Base-by-base conservation (phyloP, 2,797 vertebrate genomes). In the Dromococcyx pavoninus region DNA sequence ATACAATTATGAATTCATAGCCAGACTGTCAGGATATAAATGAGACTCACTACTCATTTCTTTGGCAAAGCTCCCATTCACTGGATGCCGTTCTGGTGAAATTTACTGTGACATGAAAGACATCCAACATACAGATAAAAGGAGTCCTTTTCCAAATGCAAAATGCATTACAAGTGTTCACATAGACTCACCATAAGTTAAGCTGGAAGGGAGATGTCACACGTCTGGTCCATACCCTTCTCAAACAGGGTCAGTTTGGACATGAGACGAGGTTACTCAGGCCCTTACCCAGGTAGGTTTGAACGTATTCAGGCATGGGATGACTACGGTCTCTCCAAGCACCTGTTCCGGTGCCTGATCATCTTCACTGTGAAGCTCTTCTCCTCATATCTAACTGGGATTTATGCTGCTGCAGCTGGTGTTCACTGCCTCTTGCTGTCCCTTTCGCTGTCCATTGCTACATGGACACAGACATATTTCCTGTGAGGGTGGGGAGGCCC, bases 51-150 rank as follows among this genome's bases (percentile, higher is more conserved):
- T 61, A 83, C 48, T 91, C 77, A 60, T 82, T 85, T 89, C 41
- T 89, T 91, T 93, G 88, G 94, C 96, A 94, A 93, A 86, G 75
- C 54, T 95, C 93, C 87, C 93, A 84, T 78, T 88, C 43, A 89
- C 91, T 81, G 62, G 66, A 87, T 86, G 75, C 46, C 39, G 94
- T 94, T 91, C 89, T 93, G 73, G 70, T 94, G 54, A 84, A 89
- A 82, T 85, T 88, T 86, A 84, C 66, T 78, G 91, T 71, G 65
- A 83, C 71, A 91, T 64, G 44, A 93, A 90, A 93, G 48, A 79
- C 72, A 95, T n/a, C 88, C 80, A 93, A 95, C 95, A 82, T 46
- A 67, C 13, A 73, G 92, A 91, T 70, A 94, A 86, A 83, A 93
- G n/a, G 70, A 90, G 67, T 71, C 35, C 33, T 91, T 87, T 73